phyloP scores from a whole-genome alignment of 2,113 vertebrate species.

The Channa maculata region DNA sequence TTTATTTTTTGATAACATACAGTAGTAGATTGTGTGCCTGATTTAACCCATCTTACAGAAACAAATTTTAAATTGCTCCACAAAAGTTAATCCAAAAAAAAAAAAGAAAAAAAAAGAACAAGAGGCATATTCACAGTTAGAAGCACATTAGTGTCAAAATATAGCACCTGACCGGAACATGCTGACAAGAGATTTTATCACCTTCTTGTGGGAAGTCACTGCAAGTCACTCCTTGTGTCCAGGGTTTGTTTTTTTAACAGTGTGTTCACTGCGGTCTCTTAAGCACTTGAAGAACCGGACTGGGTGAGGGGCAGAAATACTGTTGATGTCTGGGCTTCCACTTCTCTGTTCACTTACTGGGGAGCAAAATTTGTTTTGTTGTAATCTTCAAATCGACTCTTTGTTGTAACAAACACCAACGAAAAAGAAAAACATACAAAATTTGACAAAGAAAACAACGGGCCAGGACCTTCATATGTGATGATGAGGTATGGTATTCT shows the following conservation, averaged over 20 bases:
- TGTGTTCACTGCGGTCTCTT: slow-evolving; percentile 13
- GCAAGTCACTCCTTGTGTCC: neutral
- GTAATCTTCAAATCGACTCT: neutral
- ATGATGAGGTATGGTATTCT: neutral
- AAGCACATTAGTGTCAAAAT: slow-evolving; percentile 55
- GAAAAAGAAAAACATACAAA: neutral
- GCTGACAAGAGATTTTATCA: slow-evolving; percentile 11
- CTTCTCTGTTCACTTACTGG: neutral
- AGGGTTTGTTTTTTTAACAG: slow-evolving; percentile 31
- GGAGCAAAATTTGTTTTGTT: slow-evolving; percentile 3
- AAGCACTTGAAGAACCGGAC: slow-evolving; percentile 16
- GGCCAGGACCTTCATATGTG: neutral
- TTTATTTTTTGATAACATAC: slow-evolving; percentile 33
- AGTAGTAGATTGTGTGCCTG: slow-evolving; percentile 24
- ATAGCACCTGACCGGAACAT: slow-evolving; percentile 43
- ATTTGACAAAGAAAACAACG: slow-evolving; percentile 2
- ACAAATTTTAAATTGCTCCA: slow-evolving; percentile 49
- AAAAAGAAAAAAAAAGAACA: slow-evolving; percentile 8
- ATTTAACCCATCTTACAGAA: slow-evolving; percentile 29
- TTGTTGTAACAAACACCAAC: neutral
- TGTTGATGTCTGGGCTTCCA: neutral
- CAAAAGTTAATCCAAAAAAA: slow-evolving; percentile 47
- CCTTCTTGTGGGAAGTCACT: slow-evolving; percentile 2
- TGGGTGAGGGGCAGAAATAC: slow-evolving; percentile 23
- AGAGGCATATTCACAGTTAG: slow-evolving; percentile 67